These are phyloP conservation scores for Enoplolaimus lenunculus DNA, from an alignment of 2,888 invertebrate species.

Conservation along the genomic window DNA sequence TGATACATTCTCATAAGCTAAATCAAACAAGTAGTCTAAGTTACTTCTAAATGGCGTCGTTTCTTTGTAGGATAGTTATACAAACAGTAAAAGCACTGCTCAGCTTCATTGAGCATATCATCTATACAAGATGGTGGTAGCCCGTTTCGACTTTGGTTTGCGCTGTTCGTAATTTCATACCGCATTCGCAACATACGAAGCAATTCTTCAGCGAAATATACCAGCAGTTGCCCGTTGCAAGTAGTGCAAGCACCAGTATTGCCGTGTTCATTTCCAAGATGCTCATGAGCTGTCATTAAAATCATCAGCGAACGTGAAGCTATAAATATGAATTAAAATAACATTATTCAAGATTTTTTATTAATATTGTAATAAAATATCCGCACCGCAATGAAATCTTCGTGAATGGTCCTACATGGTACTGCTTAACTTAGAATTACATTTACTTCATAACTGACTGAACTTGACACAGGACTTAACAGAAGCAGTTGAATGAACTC, in stretches of 20 bases:
- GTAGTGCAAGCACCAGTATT: background rate
- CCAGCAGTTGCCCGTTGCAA: background rate
- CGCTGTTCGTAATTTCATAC: background rate
- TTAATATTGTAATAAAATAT: too few species aligned
- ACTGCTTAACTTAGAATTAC: too few species aligned
- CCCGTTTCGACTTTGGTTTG: background rate
- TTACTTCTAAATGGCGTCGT: conserved; percentile 16
- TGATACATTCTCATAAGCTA: background rate
- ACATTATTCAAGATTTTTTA: too few species aligned
- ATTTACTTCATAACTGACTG: too few species aligned
- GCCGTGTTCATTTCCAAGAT: too few species aligned
- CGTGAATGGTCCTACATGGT: too few species aligned
- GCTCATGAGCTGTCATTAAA: too few species aligned
- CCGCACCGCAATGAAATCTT: too few species aligned
- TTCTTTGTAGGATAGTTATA: conserved; percentile 48
- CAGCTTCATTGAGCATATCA: conserved; percentile 61
- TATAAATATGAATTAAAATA: too few species aligned
- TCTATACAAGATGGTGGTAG: conserved; percentile 29
- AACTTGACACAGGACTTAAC: too few species aligned
- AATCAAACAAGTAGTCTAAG: background rate
- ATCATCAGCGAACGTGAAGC: too few species aligned
- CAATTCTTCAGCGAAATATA: conserved; percentile 4
- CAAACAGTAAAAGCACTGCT: conserved; percentile 70
- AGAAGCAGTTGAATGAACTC: too few species aligned
- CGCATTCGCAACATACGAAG: background rate